These are phyloP conservation scores for Eupeodes luniger DNA, from an alignment of 2,888 invertebrate species.

Conservation along the genomic window DNA sequence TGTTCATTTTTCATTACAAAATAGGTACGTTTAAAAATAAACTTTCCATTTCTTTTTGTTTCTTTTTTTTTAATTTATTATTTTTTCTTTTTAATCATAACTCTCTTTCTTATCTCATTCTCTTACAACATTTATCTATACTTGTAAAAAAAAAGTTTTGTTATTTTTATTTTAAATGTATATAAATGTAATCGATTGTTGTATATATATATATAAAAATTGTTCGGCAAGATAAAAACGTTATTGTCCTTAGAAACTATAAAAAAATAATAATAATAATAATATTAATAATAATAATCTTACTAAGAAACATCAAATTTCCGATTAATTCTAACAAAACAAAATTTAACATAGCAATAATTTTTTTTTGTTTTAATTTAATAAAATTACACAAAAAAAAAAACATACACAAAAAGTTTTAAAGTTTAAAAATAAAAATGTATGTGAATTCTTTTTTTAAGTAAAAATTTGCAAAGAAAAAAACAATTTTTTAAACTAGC, in stretches of 20 bases:
- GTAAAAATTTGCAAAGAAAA: constrained; percentile 63
- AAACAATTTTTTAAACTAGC: constrained; percentile 41
- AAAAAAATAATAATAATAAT: constrained; percentile 33
- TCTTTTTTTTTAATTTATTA: constrained; percentile 21
- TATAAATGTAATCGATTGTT: constrained; percentile 67
- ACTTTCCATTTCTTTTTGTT: constrained; percentile 36
- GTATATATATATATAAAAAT: constrained; percentile 43
- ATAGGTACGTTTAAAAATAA: constrained; percentile 76
- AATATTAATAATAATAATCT: constrained; percentile 42
- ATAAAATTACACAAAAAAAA: constrained; percentile 53
- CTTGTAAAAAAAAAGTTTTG: constrained; percentile 61
- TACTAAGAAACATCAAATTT: constrained; percentile 69
- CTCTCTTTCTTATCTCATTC: constrained; percentile 36
- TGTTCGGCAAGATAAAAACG: constrained; percentile 76
- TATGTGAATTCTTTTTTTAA: constrained; percentile 43
- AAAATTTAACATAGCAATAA: constrained; percentile 67
- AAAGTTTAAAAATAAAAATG: constrained; percentile 39
- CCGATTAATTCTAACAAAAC: constrained; percentile 69
- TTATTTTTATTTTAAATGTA: constrained; percentile 3
- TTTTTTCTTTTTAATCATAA: constrained; percentile 39
- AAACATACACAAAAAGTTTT: constrained; percentile 61
- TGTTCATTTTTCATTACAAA: constrained; percentile 70
- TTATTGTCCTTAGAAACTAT: constrained; percentile 67
- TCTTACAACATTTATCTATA: constrained; percentile 65
- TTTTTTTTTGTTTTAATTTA: constrained; percentile 25